Conservation (phyloP, 2,888 invertebrate genomes). For the Argyresthia goedartella region DNA sequence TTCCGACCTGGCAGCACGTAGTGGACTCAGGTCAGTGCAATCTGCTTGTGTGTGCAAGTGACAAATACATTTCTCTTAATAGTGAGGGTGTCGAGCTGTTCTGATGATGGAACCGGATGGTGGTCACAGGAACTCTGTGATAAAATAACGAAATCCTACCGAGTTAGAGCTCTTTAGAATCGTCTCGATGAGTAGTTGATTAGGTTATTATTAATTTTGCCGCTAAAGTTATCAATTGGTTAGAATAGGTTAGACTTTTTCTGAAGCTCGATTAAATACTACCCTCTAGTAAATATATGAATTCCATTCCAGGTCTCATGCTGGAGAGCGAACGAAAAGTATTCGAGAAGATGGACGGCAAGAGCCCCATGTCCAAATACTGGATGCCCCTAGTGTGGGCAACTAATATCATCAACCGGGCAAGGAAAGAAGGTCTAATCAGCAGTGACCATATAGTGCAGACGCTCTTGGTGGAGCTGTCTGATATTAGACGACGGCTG, state of each 20-base stretch:
- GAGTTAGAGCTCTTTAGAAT: too few relatives aligned
- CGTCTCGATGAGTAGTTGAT: too few relatives aligned
- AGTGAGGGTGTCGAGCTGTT: too few relatives aligned
- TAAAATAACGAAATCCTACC: too few relatives aligned
- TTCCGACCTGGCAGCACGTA: slow-evolving; percentile 91
- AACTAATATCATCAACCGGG: slow-evolving; percentile 90
- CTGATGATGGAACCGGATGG: too few relatives aligned
- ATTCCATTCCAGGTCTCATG: slow-evolving; percentile 79
- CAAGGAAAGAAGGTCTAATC: slow-evolving; percentile 86
- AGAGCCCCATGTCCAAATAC: slow-evolving; percentile 89
- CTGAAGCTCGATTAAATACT: background rate
- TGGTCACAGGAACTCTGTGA: too few relatives aligned
- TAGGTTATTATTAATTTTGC: too few relatives aligned
- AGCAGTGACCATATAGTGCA: slow-evolving; percentile 93
- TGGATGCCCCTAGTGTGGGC: slow-evolving; percentile 97
- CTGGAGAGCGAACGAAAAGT: slow-evolving; percentile 92
- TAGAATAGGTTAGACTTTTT: too few relatives aligned
- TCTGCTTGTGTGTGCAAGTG: too few relatives aligned
- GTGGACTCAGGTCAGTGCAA: slow-evolving; percentile 85
- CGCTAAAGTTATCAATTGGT: too few relatives aligned
- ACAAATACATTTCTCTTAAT: background rate
- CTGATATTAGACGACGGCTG: slow-evolving; percentile 86
- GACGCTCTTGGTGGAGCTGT: slow-evolving; percentile 89
- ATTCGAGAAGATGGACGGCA: slow-evolving; percentile 90
- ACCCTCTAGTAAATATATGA: background rate